Evolutionary conservation across 2,797 vertebrate species (phyloP), one percentile per base, ranked within the genome.

Genomic region (Australoheros facetus): DNA sequence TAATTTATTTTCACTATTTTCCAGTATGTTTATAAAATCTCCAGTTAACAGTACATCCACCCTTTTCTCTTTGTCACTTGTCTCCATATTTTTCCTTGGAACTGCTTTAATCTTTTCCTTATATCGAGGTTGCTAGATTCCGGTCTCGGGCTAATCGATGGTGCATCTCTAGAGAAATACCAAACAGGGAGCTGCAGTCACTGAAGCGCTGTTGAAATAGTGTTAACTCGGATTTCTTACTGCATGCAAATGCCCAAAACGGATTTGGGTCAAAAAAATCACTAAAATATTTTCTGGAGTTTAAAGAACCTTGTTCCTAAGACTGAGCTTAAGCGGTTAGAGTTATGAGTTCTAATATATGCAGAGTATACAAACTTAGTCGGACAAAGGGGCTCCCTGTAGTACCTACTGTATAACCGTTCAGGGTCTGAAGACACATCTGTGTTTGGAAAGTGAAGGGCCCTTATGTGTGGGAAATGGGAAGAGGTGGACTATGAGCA

Each of bases 401-500:
- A 21, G 32, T 60, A n/a, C 56, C 4, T 69, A 8, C 42, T 48
- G 51, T 32, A 37, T n/a, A 71, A 48, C 30, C 60, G 70, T 58
- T 73, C 32, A 64, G 74, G 37, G 51, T 78, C 21, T 37, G 57
- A 21, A 73, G 17, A 51, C 28, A 14, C 56, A 56, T 71, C 2
- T 64, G 37, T 51, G 8, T 51, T 26, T 45, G 69, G 60, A 69
- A 70, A 53, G 59, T 81, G 74, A 83, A 85, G 75, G 26, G 56
- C 34, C 71, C 75, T 77, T n/a, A 14, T 76, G 77, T 77, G 82
- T 48, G 42, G 74, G 45, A 56, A 74, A 78, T 30, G 28, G 28
- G 55, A 75, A 71, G 76, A 83, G 75, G 45, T 71, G 75, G 81
- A 81, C 56, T 56, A 17, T 72, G 53, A 86, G 77, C 76, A 60